Conservation (phyloP, 2,113 vertebrate genomes). For the Lontra canadensis region DNA sequence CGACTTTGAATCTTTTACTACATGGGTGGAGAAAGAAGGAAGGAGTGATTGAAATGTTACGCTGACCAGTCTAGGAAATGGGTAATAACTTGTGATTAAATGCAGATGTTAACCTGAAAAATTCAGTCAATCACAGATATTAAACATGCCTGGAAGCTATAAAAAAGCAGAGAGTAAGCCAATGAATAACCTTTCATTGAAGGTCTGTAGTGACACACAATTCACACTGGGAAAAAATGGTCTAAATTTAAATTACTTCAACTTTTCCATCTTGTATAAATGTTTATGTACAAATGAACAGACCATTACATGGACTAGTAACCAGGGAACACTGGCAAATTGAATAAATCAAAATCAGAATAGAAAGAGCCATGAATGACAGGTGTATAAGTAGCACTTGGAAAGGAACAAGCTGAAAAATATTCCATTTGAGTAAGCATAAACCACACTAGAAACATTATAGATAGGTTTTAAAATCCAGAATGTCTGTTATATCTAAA, state of each 20-base stretch:
- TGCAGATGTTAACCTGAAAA: constrained; percentile 82
- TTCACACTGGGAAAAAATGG: constrained; percentile 52
- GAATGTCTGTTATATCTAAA: background rate
- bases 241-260: constrained; percentile 60
- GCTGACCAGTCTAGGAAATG: constrained; percentile 80
- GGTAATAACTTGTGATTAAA: constrained; percentile 81
- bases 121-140: constrained; percentile 76
- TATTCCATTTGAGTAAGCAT: constrained; percentile 17
- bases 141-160: constrained; percentile 59
- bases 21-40: constrained; percentile 65
- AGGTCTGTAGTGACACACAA: background rate
- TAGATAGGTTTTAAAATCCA: constrained; percentile 40
- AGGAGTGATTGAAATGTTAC: constrained; percentile 74
- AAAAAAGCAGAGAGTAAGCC: constrained; percentile 65
- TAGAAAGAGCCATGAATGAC: constrained; percentile 40
- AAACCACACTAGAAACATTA: constrained; percentile 27
- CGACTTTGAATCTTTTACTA: constrained; percentile 71
- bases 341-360: constrained; percentile 71
- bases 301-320: constrained; percentile 46
- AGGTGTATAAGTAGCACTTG: background rate
- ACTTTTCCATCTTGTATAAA: constrained; percentile 67
- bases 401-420: constrained; percentile 53
- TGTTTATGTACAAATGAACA: constrained; percentile 68
- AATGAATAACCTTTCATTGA: constrained; percentile 47
- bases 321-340: constrained; percentile 29